phyloP scores from a whole-genome alignment of 2,888 invertebrate species.

The Carabus problematicus region DNA sequence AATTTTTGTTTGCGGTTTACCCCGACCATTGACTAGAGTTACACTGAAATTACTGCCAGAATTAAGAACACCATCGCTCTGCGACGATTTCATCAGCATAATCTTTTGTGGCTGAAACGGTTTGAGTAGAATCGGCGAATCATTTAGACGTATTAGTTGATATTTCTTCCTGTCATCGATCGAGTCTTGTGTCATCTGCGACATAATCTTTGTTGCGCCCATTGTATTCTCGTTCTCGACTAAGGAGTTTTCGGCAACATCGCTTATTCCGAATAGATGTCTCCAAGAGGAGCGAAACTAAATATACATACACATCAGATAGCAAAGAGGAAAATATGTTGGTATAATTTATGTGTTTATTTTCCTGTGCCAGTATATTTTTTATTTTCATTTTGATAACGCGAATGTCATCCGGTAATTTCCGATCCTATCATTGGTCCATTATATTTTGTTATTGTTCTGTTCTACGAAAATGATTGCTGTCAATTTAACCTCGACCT shows the following conservation, averaged over 20 bases:
- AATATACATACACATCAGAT: not conserved
- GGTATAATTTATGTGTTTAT: not conserved
- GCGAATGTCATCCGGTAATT: not conserved
- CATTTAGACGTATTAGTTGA: constrained; percentile 11
- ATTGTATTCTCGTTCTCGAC: constrained; percentile 35
- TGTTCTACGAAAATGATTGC: too few species aligned
- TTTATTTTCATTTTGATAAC: constrained; percentile 18
- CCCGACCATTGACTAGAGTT: constrained; percentile 7
- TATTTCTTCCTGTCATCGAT: constrained; percentile 13
- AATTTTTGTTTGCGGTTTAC: constrained; percentile 14
- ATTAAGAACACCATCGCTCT: constrained; percentile 11
- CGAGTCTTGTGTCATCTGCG: constrained; percentile 30
- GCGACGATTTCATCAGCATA: constrained; percentile 8
- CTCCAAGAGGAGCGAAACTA: constrained; percentile 29
- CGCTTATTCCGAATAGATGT: constrained; percentile 13
- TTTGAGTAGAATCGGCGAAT: not conserved
- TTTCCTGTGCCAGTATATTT: not conserved
- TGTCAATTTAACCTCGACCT: too few species aligned
- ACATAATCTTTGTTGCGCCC: constrained; percentile 11
- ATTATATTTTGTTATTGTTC: not conserved
- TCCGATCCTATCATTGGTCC: not conserved
- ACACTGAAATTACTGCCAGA: not conserved
- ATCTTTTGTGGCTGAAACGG: not conserved
- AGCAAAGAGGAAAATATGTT: too few species aligned
- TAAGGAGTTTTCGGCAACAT: constrained; percentile 15